Percentiles rank a stretch among this genome's conserved stretches.
Evolutionary conservation across 2,797 vertebrate species (phyloP).

Genomic region (Podargus strigoides): DNA sequence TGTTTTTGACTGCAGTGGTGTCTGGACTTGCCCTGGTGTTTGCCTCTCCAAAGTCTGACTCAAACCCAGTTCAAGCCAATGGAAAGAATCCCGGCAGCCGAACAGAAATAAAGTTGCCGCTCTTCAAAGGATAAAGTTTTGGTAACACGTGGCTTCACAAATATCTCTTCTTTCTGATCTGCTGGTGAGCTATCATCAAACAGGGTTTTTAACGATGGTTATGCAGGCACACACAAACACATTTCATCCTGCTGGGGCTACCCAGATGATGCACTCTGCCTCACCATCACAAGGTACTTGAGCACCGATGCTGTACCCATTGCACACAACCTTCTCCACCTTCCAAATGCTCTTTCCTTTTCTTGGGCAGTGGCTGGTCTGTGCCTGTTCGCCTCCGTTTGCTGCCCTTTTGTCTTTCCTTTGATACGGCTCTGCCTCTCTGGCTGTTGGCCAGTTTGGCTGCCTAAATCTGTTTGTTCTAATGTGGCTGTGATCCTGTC

Average conservation of each 20-base stretch:
- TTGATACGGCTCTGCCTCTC: background rate
- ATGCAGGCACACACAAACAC: background rate
- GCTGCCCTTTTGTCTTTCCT: background rate
- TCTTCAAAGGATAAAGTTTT: background rate
- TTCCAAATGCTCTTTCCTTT: background rate
- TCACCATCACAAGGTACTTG: background rate
- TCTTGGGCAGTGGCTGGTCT: background rate
- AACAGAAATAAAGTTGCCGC: constrained; percentile 27
- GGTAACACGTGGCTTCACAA: background rate
- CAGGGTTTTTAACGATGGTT: background rate
- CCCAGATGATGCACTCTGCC: background rate
- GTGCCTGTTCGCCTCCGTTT: background rate
- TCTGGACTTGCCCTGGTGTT: constrained; percentile 46
- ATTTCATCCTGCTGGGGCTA: background rate
- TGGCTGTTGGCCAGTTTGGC: background rate
- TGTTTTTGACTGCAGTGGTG: constrained; percentile 44
- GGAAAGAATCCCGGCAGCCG: constrained; percentile 25
- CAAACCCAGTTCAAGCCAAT: constrained; percentile 30
- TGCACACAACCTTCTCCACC: background rate
- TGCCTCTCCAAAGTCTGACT: constrained; percentile 51
- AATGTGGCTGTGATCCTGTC: background rate
- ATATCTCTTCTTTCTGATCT: background rate
- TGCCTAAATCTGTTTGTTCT: background rate
- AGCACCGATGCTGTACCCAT: background rate
- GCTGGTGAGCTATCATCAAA: background rate